These are phyloP conservation scores for Tetanocera ferruginea DNA, from an alignment of 2,888 invertebrate species.

Conservation along the genomic window DNA sequence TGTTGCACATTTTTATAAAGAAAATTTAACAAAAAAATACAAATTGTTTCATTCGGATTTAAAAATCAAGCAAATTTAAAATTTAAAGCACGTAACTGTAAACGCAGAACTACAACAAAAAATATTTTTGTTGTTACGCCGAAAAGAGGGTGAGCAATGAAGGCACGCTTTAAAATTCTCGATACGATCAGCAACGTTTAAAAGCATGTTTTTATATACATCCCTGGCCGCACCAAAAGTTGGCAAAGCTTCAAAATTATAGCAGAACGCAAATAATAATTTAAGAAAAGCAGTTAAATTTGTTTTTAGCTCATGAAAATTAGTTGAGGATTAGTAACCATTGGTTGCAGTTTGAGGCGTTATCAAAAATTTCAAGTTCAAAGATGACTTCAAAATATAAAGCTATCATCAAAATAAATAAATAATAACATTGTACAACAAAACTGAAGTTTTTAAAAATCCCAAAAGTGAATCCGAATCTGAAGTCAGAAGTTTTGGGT, in stretches of 20 bases:
- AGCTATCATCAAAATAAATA: too few species aligned
- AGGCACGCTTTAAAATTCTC: slow-evolving; percentile 28
- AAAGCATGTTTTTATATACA: slow-evolving; percentile 6
- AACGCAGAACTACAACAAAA: background rate
- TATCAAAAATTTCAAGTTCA: too few species aligned
- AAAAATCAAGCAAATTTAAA: slow-evolving; percentile 4
- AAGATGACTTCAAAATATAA: too few species aligned
- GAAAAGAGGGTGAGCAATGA: slow-evolving; percentile 37
- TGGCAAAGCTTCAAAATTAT: background rate
- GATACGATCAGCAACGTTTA: slow-evolving; percentile 13
- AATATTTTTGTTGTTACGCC: slow-evolving; percentile 5
- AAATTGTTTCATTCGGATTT: background rate
- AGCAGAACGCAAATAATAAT: background rate
- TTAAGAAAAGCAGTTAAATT: too few species aligned
- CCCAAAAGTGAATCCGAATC: too few species aligned
- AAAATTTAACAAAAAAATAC: slow-evolving; percentile 36
- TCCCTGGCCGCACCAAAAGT: background rate
- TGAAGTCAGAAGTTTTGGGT: too few species aligned
- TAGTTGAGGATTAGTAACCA: too few species aligned
- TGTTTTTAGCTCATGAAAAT: too few species aligned
- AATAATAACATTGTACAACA: too few species aligned
- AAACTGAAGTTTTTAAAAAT: too few species aligned
- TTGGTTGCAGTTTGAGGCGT: too few species aligned
- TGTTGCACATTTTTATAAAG: slow-evolving; percentile 57
- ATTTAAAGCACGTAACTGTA: slow-evolving; percentile 40